These are phyloP conservation scores for Pygoscelis adeliae DNA, from an alignment of 2,113 vertebrate species.

Conservation along the genomic window DNA sequence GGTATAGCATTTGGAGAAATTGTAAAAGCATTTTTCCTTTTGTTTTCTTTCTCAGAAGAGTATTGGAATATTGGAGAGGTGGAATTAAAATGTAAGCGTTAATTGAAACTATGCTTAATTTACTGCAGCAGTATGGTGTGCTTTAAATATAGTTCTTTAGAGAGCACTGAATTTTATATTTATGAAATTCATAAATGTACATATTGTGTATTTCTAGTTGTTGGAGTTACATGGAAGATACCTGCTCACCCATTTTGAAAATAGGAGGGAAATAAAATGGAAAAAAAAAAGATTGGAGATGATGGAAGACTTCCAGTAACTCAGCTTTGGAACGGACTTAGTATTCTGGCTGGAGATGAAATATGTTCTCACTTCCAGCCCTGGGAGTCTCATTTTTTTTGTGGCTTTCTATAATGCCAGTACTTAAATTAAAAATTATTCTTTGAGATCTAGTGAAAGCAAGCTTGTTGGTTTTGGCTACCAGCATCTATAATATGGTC, in stretches of 20 bases:
- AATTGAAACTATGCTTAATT: background rate
- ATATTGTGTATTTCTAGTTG: background rate
- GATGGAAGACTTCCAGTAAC: background rate
- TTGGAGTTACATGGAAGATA: background rate
- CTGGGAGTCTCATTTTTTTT: background rate
- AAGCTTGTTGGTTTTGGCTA: slow-evolving; percentile 38
- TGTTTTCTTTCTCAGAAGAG: background rate
- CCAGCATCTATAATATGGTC: background rate
- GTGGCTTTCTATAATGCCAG: slow-evolving; percentile 1
- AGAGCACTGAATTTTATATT: background rate
- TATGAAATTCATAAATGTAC: background rate
- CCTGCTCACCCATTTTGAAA: background rate
- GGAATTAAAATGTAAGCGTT: background rate
- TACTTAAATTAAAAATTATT: slow-evolving; percentile 31
- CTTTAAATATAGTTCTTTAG: background rate
- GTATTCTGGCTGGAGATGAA: slow-evolving; percentile 9
- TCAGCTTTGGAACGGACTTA: background rate
- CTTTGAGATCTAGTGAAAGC: slow-evolving; percentile 36
- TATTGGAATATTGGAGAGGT: background rate
- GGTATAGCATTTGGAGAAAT: background rate
- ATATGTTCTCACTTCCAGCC: background rate
- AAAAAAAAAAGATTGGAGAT: background rate
- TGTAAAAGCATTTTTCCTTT: background rate
- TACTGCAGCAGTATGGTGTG: background rate
- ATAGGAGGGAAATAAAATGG: background rate